Evolutionary conservation across 2,113 vertebrate genomes (phyloP), one percentile per base, ranked within the genome.

Genomic region (Melanotaenia duboulayi): DNA sequence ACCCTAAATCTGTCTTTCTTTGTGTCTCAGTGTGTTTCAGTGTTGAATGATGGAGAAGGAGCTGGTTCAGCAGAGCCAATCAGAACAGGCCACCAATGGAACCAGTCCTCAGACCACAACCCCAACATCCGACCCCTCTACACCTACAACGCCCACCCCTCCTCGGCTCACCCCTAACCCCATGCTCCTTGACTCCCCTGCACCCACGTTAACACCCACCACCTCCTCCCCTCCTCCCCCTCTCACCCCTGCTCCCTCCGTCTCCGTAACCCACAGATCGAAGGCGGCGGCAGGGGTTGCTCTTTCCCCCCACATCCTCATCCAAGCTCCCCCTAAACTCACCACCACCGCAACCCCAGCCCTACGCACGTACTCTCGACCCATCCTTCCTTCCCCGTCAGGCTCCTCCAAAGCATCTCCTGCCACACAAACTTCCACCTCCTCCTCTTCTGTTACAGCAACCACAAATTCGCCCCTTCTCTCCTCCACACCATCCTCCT

Each of bases 101-200:
- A 40, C 42, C 71, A 65, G 66, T 28, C 75, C 57, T 37, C 64
- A n/a, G 35, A 23, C 62, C 14, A 4, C 78, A 42, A 42, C 40
- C 40, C 14, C 40, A 42, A 14, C 40, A 54, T 0, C 69, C 6
- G 71, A 72, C 46, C 4, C 72, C 74, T 40, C 78, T 54, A 28
- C 73, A 16, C 78, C 76, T 0, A 37, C 71, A 1, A 81, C 87
- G 11, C 89, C 86, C 17, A 74, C 62, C 20, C 90, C 90, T 2
- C 90, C 90, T 10, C 82, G 86, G 0, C 91, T 91, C 50, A 90
- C 87, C 32, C 91, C 87, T 17, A 88, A 92, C 83, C 91, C 91
- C 52, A 82, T 79, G 74, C 85, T 92, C 17, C 73, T 91, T 54
- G 89, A 92, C 76, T 64, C 83, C 22, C 67, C 86, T 0, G 9